Evolutionary conservation across 2,797 vertebrate genomes (phyloP).

Genomic region (Mus caroli): DNA sequence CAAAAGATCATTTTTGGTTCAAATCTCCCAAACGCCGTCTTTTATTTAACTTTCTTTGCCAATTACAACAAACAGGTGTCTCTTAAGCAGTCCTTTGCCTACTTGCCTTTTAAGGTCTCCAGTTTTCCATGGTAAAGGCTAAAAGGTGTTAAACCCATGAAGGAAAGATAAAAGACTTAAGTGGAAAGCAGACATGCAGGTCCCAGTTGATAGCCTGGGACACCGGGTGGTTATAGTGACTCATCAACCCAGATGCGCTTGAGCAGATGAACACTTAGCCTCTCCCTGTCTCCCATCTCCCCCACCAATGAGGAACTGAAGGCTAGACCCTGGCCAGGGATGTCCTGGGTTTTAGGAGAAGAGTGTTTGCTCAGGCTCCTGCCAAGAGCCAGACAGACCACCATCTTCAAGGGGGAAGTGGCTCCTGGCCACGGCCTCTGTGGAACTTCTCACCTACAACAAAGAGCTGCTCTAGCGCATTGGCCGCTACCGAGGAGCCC

Average conservation of each 20-base stretch:
- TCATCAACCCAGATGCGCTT: neutral
- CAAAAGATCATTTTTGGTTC: neutral
- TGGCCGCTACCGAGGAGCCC: constrained; percentile 71
- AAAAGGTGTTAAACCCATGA: neutral
- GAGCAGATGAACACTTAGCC: neutral
- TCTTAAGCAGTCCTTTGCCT: neutral
- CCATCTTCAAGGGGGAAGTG: neutral
- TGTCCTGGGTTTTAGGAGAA: neutral
- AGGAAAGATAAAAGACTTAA: neutral
- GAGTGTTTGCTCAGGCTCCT: neutral
- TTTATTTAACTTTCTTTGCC: neutral
- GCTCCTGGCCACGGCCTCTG: neutral
- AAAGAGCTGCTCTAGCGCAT: constrained; percentile 75
- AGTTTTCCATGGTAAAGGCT: neutral
- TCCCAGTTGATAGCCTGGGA: too few relatives aligned
- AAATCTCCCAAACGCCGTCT: neutral
- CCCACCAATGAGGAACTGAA: neutral
- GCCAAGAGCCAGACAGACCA: rapidly evolving
- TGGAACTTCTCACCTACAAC: constrained; percentile 80
- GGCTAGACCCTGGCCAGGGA: neutral
- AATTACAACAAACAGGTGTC: neutral
- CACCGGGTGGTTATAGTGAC: neutral
- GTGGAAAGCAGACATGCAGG: neutral
- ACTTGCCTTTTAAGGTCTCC: neutral
- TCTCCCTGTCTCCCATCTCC: neutral